Conservation (phyloP, 1,140 invertebrate species). For the Drosophila equinoxialis region DNA sequence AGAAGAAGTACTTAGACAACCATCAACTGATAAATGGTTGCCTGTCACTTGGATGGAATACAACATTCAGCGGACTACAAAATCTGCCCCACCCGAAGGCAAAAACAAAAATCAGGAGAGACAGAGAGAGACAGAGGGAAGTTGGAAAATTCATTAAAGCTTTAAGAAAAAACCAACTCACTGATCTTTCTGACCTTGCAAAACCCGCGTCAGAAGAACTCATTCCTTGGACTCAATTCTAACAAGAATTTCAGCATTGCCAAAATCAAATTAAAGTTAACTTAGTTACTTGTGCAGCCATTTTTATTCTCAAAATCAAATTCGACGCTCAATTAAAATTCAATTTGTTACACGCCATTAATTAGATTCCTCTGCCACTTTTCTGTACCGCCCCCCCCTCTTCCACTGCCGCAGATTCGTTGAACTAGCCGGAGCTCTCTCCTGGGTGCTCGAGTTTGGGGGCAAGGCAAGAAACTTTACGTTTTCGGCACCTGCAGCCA, state of each 20-base stretch:
- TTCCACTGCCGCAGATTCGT: neutral
- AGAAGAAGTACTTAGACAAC: slow-evolving; percentile 52
- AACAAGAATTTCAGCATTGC: no score
- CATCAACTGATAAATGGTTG: slow-evolving; percentile 66
- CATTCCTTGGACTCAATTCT: no score
- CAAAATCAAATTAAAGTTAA: slow-evolving; percentile 52
- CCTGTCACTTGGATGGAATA: slow-evolving; percentile 51
- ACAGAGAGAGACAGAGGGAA: no score
- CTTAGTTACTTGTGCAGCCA: slow-evolving; percentile 44
- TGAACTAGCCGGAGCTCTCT: slow-evolving; percentile 24
- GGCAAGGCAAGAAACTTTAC: slow-evolving; percentile 29
- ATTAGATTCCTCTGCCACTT: slow-evolving; percentile 57
- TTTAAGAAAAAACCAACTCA: slow-evolving; percentile 27
- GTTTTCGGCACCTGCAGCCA: slow-evolving; percentile 38
- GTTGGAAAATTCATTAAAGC: slow-evolving; percentile 6
- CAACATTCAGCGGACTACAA: slow-evolving; percentile 25
- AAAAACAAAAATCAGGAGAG: no score
- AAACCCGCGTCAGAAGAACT: no score
- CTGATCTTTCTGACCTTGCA: no score
- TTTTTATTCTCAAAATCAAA: slow-evolving; percentile 61
- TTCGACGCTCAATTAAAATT: slow-evolving; percentile 81
- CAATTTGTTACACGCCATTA: slow-evolving; percentile 76
- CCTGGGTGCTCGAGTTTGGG: neutral
- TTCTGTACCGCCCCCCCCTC: neutral
- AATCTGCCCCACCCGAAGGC: slow-evolving; percentile 14